Evolutionary conservation across 2,113 vertebrate species (phyloP).

Genomic region (Hydrochoerus hydrochaeris): DNA sequence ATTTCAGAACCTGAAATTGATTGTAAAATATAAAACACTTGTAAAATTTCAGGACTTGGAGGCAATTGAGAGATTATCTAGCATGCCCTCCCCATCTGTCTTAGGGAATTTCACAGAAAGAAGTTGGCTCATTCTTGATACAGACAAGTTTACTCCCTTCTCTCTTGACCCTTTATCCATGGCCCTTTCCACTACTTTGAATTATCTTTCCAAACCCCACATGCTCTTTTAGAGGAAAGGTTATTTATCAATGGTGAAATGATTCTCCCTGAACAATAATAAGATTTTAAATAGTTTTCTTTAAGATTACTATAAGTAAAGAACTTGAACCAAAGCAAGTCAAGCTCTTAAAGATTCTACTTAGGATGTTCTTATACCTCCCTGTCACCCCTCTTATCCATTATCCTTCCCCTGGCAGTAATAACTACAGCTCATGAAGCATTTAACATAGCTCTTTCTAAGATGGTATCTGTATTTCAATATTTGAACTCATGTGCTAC

Average conservation of each 20-base stretch:
- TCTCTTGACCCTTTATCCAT: too few relatives aligned
- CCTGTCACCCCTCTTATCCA: background rate
- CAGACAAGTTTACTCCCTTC: too few relatives aligned
- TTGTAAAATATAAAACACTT: background rate
- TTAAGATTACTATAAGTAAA: background rate
- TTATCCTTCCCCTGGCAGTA: background rate
- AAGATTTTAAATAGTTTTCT: background rate
- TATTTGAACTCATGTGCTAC: background rate
- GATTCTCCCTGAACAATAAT: background rate
- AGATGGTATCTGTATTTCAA: background rate
- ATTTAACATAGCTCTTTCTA: background rate
- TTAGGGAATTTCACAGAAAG: background rate
- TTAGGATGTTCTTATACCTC: background rate
- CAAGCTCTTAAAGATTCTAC: background rate
- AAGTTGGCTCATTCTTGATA: background rate
- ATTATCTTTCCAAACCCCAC: background rate
- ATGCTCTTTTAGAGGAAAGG: background rate
- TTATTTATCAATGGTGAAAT: background rate
- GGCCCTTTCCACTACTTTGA: background rate
- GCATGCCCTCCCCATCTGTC: background rate
- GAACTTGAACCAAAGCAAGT: background rate
- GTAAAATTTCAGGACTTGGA: background rate
- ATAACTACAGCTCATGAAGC: too few relatives aligned
- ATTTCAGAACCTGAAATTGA: background rate
- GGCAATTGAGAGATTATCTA: background rate